Conservation (phyloP, 2,113 vertebrate species). For the Motacilla alba region DNA sequence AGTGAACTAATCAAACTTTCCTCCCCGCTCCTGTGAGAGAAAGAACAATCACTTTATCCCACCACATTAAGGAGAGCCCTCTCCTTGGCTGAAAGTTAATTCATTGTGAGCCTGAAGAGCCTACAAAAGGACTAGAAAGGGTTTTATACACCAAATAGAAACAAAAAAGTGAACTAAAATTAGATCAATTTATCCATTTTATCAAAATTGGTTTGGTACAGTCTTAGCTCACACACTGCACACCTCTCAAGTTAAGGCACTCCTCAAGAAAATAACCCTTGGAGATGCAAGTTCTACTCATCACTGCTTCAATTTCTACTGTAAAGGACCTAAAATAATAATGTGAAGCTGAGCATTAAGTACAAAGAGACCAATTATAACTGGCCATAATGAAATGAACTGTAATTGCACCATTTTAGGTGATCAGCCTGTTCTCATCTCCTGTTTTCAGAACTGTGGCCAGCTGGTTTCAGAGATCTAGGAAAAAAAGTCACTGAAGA, state of each 20-base stretch:
- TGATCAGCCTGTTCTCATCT: neutral
- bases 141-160: neutral
- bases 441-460: neutral
- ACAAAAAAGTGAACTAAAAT: neutral
- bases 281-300: neutral
- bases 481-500: neutral
- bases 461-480: neutral
- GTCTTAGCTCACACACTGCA: neutral
- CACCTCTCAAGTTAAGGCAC: neutral
- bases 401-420: neutral
- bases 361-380: neutral
- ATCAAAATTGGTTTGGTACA: neutral
- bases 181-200: neutral
- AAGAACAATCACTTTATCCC: neutral
- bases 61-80: neutral
- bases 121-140: neutral
- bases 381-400: neutral
- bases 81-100: neutral
- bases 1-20: neutral
- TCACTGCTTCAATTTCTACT: neutral
- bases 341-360: neutral
- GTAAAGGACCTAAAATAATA: neutral
- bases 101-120: neutral
- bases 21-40: rapidly evolving
- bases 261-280: neutral